Evolutionary conservation across 37 sponge, comb jelly and placozoan species (phyloP).

Genomic region (Petrosia ficiformis): DNA sequence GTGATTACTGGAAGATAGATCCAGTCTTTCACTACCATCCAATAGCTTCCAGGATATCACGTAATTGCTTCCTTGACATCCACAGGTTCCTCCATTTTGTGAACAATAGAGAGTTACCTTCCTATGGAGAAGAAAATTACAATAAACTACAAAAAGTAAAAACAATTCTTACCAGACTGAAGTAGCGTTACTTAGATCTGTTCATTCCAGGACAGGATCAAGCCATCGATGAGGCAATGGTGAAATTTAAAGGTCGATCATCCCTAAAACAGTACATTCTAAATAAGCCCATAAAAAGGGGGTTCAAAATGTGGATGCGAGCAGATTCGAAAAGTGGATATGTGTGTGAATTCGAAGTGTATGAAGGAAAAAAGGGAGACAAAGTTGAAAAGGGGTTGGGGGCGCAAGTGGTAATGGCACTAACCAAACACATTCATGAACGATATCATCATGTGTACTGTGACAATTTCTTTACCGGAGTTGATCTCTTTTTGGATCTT

Average conservation of each 20-base stretch:
- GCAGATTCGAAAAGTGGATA: conserved; percentile 28
- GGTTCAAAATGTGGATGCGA: conserved; percentile 40
- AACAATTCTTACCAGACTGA: conserved; percentile 4
- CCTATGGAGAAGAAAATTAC: conserved; percentile 14
- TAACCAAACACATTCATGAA: conserved; percentile 6
- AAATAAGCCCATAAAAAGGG: conserved; percentile 48
- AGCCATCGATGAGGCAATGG: conserved; percentile 39
- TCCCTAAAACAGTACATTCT: conserved; percentile 47
- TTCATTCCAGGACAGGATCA: neutral
- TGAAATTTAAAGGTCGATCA: conserved; percentile 34
- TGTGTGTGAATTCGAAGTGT: conserved; percentile 17
- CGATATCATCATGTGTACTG: conserved; percentile 27
- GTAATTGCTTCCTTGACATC: conserved; percentile 28
- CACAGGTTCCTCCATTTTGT: conserved; percentile 33
- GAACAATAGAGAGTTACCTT: conserved; percentile 17
- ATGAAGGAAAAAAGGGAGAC: conserved; percentile 16
- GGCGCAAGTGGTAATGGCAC: conserved; percentile 24
- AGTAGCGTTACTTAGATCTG: neutral
- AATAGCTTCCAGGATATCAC: conserved; percentile 18
- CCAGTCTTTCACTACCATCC: conserved; percentile 29
- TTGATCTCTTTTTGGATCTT: conserved; percentile 1
- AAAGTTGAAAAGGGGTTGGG: conserved; percentile 9
- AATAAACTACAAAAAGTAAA: conserved; percentile 21
- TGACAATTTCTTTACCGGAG: neutral
- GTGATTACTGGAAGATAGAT: conserved; percentile 47